These are phyloP conservation scores for Manis pentadactyla DNA, from an alignment of 2,797 vertebrate species.

Conservation along the genomic window DNA sequence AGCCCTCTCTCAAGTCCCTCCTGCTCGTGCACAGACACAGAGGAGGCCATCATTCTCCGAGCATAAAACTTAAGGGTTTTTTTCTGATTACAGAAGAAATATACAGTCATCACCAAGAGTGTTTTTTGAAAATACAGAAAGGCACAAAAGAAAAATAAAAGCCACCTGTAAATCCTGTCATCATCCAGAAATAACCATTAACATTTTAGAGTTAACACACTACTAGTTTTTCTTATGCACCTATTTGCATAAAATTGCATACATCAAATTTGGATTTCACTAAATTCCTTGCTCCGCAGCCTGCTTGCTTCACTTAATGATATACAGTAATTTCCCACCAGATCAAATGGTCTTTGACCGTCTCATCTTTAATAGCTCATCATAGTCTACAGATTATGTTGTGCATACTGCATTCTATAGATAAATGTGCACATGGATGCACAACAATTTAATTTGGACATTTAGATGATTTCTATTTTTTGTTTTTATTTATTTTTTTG, in stretches of 20 bases:
- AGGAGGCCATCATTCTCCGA: neutral
- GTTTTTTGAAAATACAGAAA: constrained; percentile 51
- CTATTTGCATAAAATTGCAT: constrained; percentile 75
- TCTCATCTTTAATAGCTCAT: constrained; percentile 17
- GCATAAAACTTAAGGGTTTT: neutral
- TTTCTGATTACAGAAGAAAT: constrained; percentile 45
- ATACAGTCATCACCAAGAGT: constrained; percentile 27
- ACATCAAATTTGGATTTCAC: constrained; percentile 64
- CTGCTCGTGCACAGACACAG: neutral
- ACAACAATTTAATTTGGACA: neutral
- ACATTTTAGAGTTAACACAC: constrained; percentile 67
- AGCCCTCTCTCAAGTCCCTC: neutral
- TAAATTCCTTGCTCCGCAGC: constrained; percentile 37
- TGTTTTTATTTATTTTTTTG: neutral
- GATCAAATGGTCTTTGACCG: constrained; percentile 4
- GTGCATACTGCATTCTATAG: no score
- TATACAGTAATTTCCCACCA: neutral
- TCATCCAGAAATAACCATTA: constrained; percentile 69
- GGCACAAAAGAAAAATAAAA: constrained; percentile 68
- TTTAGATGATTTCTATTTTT: neutral
- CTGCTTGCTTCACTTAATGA: constrained; percentile 54
- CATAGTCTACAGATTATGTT: neutral
- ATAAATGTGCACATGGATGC: neutral
- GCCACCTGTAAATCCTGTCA: constrained; percentile 56
- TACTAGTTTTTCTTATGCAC: constrained; percentile 68